Percentiles rank a stretch among this genome's conserved stretches.
phyloP scores from a whole-genome alignment of 2,113 vertebrate genomes.

The Nettapus auritus region DNA sequence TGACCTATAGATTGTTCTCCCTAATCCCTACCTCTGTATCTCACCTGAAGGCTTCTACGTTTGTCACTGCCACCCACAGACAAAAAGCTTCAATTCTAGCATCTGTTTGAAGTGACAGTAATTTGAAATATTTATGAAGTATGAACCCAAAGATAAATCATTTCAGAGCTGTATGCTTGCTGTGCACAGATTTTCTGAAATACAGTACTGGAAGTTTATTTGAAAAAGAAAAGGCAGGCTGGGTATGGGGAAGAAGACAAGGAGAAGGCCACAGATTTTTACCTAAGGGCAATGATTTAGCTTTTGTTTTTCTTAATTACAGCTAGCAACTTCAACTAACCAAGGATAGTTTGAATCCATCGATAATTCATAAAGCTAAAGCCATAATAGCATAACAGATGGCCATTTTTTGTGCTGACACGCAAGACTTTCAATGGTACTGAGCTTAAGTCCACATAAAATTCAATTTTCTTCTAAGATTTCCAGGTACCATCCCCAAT shows the following conservation, averaged over 20 bases:
- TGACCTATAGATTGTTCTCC: not conserved
- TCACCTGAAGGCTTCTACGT: not conserved
- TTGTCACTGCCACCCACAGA: not conserved
- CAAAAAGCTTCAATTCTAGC: not conserved
- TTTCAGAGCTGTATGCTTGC: not conserved
- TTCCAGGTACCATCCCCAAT: not conserved
- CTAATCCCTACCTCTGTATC: not conserved
- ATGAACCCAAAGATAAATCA: not conserved
- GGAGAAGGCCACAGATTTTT: not conserved
- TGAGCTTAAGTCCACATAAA: not conserved
- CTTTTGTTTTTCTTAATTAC: not conserved
- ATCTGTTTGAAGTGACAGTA: not conserved
- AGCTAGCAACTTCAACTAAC: conserved; percentile 23
- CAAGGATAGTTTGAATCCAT: not conserved
- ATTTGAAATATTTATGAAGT: not conserved
- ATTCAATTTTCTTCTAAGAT: conserved; percentile 5
- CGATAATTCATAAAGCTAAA: conserved; percentile 33
- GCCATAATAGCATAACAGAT: not conserved
- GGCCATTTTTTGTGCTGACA: not conserved
- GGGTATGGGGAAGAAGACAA: not conserved
- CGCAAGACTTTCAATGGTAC: not conserved
- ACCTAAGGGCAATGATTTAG: not conserved
- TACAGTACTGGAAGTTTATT: not conserved
- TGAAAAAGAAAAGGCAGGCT: not conserved
- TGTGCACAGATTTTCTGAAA: not conserved